Evolutionary conservation across 2,113 vertebrate species (phyloP), one percentile per base, ranked within the genome.

Genomic region (Eubucco bourcierii): DNA sequence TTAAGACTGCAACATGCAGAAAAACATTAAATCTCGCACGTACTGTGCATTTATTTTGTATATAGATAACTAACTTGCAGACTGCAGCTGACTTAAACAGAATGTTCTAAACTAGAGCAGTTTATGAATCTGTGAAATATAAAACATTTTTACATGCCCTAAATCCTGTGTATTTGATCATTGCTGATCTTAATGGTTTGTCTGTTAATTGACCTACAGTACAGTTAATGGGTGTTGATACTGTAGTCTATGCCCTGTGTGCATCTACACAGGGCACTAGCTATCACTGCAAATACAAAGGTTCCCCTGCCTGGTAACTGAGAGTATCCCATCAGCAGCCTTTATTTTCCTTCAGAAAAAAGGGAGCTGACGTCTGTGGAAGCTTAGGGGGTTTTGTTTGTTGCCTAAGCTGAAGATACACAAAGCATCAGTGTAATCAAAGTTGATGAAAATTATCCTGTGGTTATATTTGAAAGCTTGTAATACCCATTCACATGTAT

Each of bases 51-150:
- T 97, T 97, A 97, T 97, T 98, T 97, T 96, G 96, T 98, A 98
- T 96, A 97, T 97, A 97, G 97, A 96, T 97, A 95, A 95, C 96
- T 96, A 97, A 97, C 91, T 97, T 97, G 95, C 97, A 95, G 97
- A 97, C 98, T 97, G 96, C 97, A 95, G 97, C 97, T 97, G 98
- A 97, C 95, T 87, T 94, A 94, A 96, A 95, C 94, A 97, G 96
- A 98, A 96, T 97, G 97, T 98, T 98, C 97, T 98, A 98, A 98
- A 97, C 96, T 96, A 97, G 98, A 97, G 97, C 97, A 91, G 96
- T 97, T 96, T 96, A 96, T 3, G 65, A 96, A 95, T 95, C 94
- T 97, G 96, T 97, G 96, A 79, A 94, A 95, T 95, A 97, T 97
- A 98, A 95, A 97, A 87, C 76, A 63, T 96, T 94, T 97, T 89